Conservation (phyloP, 2,113 vertebrate species). For the Mola mola region DNA sequence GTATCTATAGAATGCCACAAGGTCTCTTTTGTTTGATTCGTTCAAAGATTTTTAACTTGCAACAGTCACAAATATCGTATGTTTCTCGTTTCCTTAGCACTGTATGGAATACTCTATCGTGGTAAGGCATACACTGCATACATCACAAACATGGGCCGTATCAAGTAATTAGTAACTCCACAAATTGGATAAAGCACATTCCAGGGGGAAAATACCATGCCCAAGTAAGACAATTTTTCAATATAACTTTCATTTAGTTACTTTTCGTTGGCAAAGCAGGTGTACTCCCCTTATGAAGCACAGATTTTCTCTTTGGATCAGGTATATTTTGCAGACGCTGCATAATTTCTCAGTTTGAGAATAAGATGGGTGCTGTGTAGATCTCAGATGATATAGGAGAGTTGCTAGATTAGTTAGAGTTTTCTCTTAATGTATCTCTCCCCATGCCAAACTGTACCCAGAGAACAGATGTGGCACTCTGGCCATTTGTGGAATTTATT, state of each 20-base stretch:
- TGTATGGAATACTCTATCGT: constrained; percentile 1
- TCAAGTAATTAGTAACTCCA: constrained; percentile 29
- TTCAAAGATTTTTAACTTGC: constrained; percentile 37
- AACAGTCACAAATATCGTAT: constrained; percentile 26
- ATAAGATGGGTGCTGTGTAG: neutral
- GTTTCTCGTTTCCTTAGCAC: constrained; percentile 57
- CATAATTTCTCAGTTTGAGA: neutral
- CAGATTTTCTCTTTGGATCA: constrained; percentile 6
- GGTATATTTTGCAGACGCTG: neutral
- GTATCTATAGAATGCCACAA: too few relatives aligned
- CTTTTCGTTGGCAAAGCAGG: constrained; percentile 33
- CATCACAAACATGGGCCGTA: neutral
- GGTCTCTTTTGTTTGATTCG: constrained; percentile 54
- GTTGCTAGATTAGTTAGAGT: constrained; percentile 30
- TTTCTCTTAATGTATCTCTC: constrained; percentile 26
- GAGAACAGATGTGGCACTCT: constrained; percentile 58
- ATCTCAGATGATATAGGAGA: constrained; percentile 6
- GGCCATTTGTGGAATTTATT: constrained; percentile 54
- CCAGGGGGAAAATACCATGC: neutral
- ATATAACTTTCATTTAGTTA: constrained; percentile 10
- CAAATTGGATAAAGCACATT: constrained; percentile 43
- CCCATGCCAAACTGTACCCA: constrained; percentile 8
- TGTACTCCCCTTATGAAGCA: constrained; percentile 8
- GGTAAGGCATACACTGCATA: neutral
- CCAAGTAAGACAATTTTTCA: constrained; percentile 29